phyloP scores from a whole-genome alignment of 2,797 vertebrate species.

The Cossypha dichroa region DNA sequence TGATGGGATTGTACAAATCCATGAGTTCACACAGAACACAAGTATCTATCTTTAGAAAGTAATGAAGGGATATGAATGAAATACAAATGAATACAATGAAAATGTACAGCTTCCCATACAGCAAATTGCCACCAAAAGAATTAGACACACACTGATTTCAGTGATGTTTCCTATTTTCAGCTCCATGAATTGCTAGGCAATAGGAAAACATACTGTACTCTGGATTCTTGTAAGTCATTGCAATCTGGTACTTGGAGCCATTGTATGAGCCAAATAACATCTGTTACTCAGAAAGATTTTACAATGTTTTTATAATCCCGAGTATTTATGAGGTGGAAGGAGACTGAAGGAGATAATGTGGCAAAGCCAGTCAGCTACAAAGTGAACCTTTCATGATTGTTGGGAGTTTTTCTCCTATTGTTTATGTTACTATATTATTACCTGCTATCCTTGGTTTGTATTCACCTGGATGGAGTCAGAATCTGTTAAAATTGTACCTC shows the following conservation, averaged over 20 bases:
- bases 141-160: not conserved
- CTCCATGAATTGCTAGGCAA: not conserved
- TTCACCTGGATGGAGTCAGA: not conserved
- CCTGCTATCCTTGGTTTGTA: not conserved
- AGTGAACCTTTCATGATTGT: rapidly evolving
- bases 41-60: not conserved
- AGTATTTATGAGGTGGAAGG: not conserved
- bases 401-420: not conserved
- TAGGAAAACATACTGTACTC: constrained; percentile 33
- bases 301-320: not conserved
- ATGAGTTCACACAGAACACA: not conserved
- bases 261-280: constrained; percentile 41
- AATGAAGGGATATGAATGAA: not conserved
- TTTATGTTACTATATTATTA: not conserved
- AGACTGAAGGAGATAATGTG: not conserved
- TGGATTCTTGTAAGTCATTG: constrained; percentile 5
- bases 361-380: not conserved
- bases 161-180: not conserved
- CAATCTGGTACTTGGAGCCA: constrained; percentile 35
- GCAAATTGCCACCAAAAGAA: not conserved
- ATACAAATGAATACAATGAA: not conserved
- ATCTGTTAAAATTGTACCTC: not conserved
- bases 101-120: not conserved
- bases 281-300: not conserved
- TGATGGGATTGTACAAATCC: not conserved